Conservation (phyloP, 2,888 invertebrate species). For the Drosophila ezoana region DNA sequence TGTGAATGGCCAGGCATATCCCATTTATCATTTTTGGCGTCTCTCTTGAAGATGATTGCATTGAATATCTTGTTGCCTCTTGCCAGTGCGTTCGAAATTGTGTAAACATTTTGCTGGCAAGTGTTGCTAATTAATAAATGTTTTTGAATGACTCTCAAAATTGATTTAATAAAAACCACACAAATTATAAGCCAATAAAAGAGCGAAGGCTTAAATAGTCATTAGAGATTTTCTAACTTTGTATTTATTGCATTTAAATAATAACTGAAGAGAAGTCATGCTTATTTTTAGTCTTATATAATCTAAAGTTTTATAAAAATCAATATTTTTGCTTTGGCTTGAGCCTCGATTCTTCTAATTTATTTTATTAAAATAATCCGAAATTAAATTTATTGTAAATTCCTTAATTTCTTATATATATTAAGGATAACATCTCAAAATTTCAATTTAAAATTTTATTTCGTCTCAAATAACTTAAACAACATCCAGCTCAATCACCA, state of each 20-base stretch:
- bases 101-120: constrained; percentile 47
- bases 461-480: no score
- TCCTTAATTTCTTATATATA: no score
- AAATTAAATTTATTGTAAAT: no score
- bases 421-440: no score
- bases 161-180: constrained; percentile 12
- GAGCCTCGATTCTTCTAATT: no score
- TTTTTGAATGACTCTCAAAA: constrained; percentile 35
- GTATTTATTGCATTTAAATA: neutral
- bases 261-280: neutral
- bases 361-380: no score
- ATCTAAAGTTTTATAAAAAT: no score
- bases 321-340: no score
- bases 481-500: no score
- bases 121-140: constrained; percentile 51
- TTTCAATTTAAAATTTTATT: no score
- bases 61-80: constrained; percentile 54
- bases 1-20: constrained; percentile 21
- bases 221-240: neutral
- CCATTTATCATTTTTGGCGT: constrained; percentile 40
- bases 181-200: constrained; percentile 3
- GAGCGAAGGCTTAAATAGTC: neutral
- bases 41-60: constrained; percentile 43
- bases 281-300: no score
- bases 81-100: constrained; percentile 40